Base-by-base conservation (phyloP, 2,797 vertebrate species). In the Pteronotus mesoamericanus region DNA sequence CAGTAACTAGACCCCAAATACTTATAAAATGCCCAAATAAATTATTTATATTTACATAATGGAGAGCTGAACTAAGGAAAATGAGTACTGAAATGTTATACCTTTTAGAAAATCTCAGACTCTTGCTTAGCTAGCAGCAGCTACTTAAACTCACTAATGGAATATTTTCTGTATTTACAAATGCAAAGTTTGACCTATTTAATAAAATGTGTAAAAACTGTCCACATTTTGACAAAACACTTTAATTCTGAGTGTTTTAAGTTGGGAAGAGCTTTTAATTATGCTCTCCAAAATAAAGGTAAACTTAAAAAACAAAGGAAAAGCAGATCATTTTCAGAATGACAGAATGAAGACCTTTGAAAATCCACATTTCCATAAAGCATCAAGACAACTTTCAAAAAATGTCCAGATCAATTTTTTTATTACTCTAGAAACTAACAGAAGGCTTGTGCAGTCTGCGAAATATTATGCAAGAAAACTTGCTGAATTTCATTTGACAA, bases 21-120 rank as follows among this genome's bases (percentile, higher is more conserved):
- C 14, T 80, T 51, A 21, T 87, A 32, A 94, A 79, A 53, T 71
- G 8, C 4, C 9, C 53, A 72, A 91, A 9, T 82, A 84, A 69
- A 75, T 86, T 86, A 89, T 59, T 95, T 95, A 55, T 72, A 89
- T 89, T 92, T 86, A 75, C 14, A 61, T 74, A 80, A 83, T 53
- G 44, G 7, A 9, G 2, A 82, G 5, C 77, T 83, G 32, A 93
- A 18, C 18, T 48, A 51, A 71, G n/a, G 15, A 19, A 69, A 88
- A 79, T 80, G 18, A 53, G 12, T 80, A 26, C 9, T 80, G 22
- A 86, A 72, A 61, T 85, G 46, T 42, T 75, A 37, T 32, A 77
- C 12, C 26, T 48, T 89, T 86, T 79, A 79, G 51, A 57, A 86
- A 34, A 32, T 34, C 11, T n/a, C 32, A 83, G n/a, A 72, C 19